Conservation (phyloP, 1,140 invertebrate species). For the Hylyphantes graminicola region DNA sequence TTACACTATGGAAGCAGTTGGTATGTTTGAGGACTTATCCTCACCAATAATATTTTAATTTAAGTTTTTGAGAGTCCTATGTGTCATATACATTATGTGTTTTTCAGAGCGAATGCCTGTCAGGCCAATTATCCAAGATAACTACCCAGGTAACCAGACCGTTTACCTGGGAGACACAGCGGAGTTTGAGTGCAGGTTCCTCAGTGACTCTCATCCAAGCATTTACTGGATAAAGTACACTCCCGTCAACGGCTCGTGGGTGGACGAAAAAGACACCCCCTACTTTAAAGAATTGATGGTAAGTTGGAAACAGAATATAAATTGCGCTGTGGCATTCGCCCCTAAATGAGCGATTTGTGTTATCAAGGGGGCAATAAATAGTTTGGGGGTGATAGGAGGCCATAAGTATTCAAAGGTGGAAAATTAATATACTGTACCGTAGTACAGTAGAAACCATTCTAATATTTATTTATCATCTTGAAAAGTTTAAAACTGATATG, state of each 20-base stretch:
- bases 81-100: not conserved
- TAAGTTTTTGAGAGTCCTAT: not conserved
- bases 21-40: slow-evolving; percentile 26
- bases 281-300: no score
- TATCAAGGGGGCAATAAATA: no score
- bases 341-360: no score
- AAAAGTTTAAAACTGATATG: no score
- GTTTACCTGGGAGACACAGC: slow-evolving; percentile 76
- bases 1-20: slow-evolving; percentile 44
- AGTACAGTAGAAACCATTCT: no score
- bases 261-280: slow-evolving; percentile 60
- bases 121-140: slow-evolving; percentile 79
- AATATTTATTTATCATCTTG: no score
- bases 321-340: no score
- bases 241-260: slow-evolving; percentile 66
- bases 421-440: no score
- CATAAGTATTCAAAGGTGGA: no score
- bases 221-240: slow-evolving; percentile 79
- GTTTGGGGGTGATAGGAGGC: no score
- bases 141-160: slow-evolving; percentile 77
- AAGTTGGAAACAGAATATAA: no score
- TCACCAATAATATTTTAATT: slow-evolving; percentile 3
- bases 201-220: slow-evolving; percentile 80
- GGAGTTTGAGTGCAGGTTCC: slow-evolving; percentile 78
- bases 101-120: slow-evolving; percentile 76